phyloP scores from a whole-genome alignment of 2,797 vertebrate genomes.

The Halcyon badia region DNA sequence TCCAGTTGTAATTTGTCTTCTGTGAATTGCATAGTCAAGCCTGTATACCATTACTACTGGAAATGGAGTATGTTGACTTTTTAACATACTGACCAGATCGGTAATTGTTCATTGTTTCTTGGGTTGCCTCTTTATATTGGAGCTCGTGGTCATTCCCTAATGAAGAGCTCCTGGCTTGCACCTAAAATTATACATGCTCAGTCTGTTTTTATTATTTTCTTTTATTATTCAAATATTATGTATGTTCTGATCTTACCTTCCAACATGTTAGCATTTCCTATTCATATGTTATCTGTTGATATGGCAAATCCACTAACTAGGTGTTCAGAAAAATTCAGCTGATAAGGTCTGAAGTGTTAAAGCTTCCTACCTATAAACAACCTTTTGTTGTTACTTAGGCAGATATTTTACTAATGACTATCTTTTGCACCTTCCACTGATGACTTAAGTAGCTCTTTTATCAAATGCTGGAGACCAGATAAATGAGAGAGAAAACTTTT shows the following conservation, averaged over 20 bases:
- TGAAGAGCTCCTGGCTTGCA: neutral
- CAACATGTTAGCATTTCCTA: neutral
- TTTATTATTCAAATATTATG: neutral
- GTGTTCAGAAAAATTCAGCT: neutral
- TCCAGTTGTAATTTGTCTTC: neutral
- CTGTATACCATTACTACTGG: neutral
- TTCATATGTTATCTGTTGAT: neutral
- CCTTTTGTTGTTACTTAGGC: neutral
- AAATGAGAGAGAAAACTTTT: neutral
- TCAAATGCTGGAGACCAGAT: neutral
- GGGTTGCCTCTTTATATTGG: neutral
- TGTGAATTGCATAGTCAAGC: neutral
- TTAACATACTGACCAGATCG: neutral
- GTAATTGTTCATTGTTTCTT: neutral
- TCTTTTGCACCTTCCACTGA: neutral
- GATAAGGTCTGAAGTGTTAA: neutral
- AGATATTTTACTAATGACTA: neutral
- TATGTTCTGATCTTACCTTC: neutral
- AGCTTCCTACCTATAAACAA: neutral
- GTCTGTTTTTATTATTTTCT: neutral
- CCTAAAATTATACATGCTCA: accelerated
- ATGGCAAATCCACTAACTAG: neutral
- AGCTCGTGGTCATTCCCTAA: neutral
- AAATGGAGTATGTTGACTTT: no score
- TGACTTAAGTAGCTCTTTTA: neutral